phyloP scores from a whole-genome alignment of 2,113 vertebrate genomes.

The Syrmaticus mikado region DNA sequence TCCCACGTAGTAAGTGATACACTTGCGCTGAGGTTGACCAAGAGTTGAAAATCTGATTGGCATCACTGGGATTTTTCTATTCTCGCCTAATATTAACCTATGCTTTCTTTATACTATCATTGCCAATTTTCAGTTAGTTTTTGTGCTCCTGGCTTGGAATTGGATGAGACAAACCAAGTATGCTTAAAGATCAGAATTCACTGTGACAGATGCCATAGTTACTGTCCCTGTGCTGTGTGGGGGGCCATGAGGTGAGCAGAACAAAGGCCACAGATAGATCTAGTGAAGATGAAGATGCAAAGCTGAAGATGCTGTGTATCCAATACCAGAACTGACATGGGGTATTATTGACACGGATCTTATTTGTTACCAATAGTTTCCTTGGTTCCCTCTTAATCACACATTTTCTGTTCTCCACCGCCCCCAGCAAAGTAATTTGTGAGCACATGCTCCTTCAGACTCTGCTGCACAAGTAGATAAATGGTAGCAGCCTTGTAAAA shows the following conservation, averaged over 20 bases:
- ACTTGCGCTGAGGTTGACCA: conserved; percentile 57
- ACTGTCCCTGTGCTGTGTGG: neutral
- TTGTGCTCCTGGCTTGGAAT: conserved; percentile 53
- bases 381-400: conserved; percentile 47
- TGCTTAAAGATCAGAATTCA: conserved; percentile 1
- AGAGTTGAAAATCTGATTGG: conserved; percentile 57
- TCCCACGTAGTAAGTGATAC: conserved; percentile 32
- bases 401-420: neutral
- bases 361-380: conserved; percentile 54
- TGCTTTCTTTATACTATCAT: conserved; percentile 49
- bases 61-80: conserved; percentile 63
- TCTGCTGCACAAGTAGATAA: conserved; percentile 9
- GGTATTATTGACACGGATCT: conserved; percentile 27
- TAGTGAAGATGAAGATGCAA: neutral
- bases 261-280: neutral
- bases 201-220: neutral
- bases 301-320: neutral
- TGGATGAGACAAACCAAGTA: conserved; percentile 11
- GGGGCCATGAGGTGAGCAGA: neutral
- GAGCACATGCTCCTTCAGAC: neutral
- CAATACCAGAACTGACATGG: conserved; percentile 23
- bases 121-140: conserved; percentile 64
- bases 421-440: neutral
- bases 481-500: conserved; percentile 37
- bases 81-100: conserved; percentile 56